Evolutionary conservation across 2,888 invertebrate species (phyloP).

Genomic region (Troglohyphantes excavatus): DNA sequence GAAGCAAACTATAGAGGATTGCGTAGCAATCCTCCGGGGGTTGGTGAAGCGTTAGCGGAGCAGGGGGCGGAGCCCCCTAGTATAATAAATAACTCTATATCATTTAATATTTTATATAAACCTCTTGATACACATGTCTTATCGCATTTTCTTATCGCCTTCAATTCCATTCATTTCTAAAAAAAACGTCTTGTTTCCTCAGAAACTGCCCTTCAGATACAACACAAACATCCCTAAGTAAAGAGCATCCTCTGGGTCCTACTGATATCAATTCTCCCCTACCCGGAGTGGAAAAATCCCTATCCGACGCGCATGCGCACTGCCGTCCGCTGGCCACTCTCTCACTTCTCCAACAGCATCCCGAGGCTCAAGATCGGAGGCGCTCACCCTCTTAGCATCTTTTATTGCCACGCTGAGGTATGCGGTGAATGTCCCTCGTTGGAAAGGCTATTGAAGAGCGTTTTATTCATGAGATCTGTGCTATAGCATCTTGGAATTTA

Average conservation of each 20-base stretch:
- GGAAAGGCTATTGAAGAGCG: neutral
- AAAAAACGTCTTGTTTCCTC: conserved; percentile 2
- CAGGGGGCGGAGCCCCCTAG: too few relatives aligned
- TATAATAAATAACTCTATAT: too few relatives aligned
- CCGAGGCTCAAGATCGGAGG: conserved; percentile 55
- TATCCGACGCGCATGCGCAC: conserved; percentile 49
- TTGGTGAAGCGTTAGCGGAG: too few relatives aligned
- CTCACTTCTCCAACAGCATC: conserved; percentile 44
- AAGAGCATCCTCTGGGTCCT: conserved; percentile 49
- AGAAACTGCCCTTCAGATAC: neutral
- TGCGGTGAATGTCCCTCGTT: conserved; percentile 21
- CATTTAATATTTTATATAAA: too few relatives aligned
- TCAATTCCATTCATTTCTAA: neutral
- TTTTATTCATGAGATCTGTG: neutral
- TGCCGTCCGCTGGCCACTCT: neutral
- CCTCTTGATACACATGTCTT: too few relatives aligned
- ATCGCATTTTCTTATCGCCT: too few relatives aligned
- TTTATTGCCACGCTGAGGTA: conserved; percentile 27
- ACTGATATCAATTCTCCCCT: conserved; percentile 24
- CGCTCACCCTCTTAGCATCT: conserved; percentile 18
- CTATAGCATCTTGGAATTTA: neutral
- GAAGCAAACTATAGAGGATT: too few relatives aligned
- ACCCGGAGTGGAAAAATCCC: conserved; percentile 70
- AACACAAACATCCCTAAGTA: conserved; percentile 28
- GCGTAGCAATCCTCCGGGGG: too few relatives aligned